Base-by-base conservation (phyloP, 2,888 invertebrate genomes). In the Charanyca ferruginea region DNA sequence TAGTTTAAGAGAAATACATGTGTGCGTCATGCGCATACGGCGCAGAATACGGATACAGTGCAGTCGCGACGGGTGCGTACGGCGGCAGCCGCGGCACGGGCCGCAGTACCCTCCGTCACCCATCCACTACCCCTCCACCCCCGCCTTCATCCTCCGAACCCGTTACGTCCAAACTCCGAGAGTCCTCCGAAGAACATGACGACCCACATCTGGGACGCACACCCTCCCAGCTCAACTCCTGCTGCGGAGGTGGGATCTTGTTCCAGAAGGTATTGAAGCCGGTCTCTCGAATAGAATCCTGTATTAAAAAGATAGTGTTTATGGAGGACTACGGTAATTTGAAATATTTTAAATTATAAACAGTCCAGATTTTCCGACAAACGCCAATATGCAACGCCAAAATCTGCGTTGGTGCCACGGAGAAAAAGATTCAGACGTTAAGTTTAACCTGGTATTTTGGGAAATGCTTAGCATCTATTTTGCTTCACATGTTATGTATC, bases 21-120 rank as follows among this genome's bases (percentile, higher is more conserved):
- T 89, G 92, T 9, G 90, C 59, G 59, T 95, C 94, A 32, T 90
- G 90, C 16, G 86, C 87, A 61, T 95, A 95, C 32, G 88, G 72
- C 9, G 85, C 72, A 2, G 89, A 77, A 74, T 94, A 94, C 0
- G 88, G 85, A 69, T 93, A 93, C 1, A 93, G 60, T 3, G 86
- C 75, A 55, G 86, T 87, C 9, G 87, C 73, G 49, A 93, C 81
- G 32, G 90, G 87, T 38, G 88, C 81, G 64, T 89, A 89, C 47
- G 91, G 76, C 11, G 95, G 95, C 72, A 96, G 94, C 70, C 95
- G 94, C 91, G 96, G 95, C 92, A 96, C 95, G 0, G 96, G 96
- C 91, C 95, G 95, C 95, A 96, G 85, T 61, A 96, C 90, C 55
- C 90, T 92, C 77, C 93, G 94, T 94, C 95, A 95, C 90, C 93